Evolutionary conservation across 2,113 vertebrate genomes (phyloP), one percentile per base, ranked within the genome.

Genomic region (Hemiprocne comata): DNA sequence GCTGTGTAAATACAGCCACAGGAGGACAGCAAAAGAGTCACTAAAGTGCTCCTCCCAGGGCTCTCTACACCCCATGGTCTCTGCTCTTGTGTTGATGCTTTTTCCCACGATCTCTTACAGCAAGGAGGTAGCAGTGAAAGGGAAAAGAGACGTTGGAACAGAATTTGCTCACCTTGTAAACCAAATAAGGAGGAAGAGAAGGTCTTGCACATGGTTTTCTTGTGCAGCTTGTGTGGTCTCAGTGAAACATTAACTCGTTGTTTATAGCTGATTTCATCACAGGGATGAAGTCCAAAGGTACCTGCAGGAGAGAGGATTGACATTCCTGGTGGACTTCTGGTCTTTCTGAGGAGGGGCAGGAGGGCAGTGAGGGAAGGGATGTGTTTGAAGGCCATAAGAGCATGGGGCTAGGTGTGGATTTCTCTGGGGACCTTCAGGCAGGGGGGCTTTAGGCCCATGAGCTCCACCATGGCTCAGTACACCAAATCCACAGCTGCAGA

Each of bases 181-280:
- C 65, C 66, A 93, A 89, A 66, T 64, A 92, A 84, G 67, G 46
- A 89, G 33, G 46, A 91, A 84, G 85, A 76, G 85, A 85, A 74
- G 73, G 62, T 51, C 86, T 90, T 85, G 89, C 65, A 65, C 80
- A 36, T 31, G 79, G 71, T 62, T 79, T 70, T 31, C 28, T 53
- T 1, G 3, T 46, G n/a, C 66, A 85, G 91, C 64, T 90, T 78
- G 74, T 89, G 89, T 84, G 91, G 60, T 73, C 67, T 61, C 3
- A 0, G 93, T 97, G 93, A 98, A 98, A 97, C 62, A 98, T 97
- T 97, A 98, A 98, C 97, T 89, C 3, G 7, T 15, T 87, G 67
- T 92, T 94, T 60, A 34, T 42, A 82, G 78, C 60, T 5, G 51
- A 87, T 93, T 96, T 95, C 91, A 81, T 82, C 70, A 90, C 34